These are phyloP conservation scores for Drosophila multiciliata DNA, from an alignment of 2,888 invertebrate genomes.

Conservation along the genomic window DNA sequence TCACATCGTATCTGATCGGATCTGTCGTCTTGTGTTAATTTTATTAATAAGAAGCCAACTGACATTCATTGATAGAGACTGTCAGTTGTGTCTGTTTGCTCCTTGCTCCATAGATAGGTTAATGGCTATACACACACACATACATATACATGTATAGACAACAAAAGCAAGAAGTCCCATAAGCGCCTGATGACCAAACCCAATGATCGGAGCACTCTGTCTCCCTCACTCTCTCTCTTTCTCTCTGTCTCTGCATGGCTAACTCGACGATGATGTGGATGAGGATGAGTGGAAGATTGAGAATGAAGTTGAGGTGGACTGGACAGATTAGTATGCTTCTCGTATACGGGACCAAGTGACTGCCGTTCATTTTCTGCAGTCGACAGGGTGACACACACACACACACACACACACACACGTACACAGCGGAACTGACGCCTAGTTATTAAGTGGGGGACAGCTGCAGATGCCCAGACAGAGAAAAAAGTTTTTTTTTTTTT, in stretches of 20 bases:
- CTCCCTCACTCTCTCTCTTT: conserved; percentile 27
- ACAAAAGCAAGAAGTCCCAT: conserved; percentile 20
- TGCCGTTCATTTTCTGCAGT: conserved; percentile 58
- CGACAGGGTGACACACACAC: conserved; percentile 54
- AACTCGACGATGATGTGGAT: conserved; percentile 4
- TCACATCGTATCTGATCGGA: conserved; percentile 22
- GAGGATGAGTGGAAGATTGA: conserved; percentile 1
- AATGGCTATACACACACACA: conserved; percentile 8
- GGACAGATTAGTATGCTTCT: conserved; percentile 74
- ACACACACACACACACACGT: conserved; percentile 15
- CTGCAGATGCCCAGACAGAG: conserved; percentile 44
- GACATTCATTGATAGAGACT: conserved; percentile 76
- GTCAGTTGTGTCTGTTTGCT: conserved; percentile 66
- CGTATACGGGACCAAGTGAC: conserved; percentile 54
- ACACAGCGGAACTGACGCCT: conserved; percentile 47
- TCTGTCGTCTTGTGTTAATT: conserved; percentile 63
- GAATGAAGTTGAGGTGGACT: conserved; percentile 16
- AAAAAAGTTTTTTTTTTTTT: conserved; percentile 77
- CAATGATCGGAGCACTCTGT: conserved; percentile 42
- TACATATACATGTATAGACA: neutral
- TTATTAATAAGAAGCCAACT: conserved; percentile 63
- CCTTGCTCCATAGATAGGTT: conserved; percentile 40
- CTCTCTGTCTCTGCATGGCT: conserved; percentile 25
- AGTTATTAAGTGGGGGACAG: conserved; percentile 64
- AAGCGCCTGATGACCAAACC: conserved; percentile 49